phyloP scores from a whole-genome alignment of 1,140 invertebrate genomes.

The Amphibalanus amphitrite region DNA sequence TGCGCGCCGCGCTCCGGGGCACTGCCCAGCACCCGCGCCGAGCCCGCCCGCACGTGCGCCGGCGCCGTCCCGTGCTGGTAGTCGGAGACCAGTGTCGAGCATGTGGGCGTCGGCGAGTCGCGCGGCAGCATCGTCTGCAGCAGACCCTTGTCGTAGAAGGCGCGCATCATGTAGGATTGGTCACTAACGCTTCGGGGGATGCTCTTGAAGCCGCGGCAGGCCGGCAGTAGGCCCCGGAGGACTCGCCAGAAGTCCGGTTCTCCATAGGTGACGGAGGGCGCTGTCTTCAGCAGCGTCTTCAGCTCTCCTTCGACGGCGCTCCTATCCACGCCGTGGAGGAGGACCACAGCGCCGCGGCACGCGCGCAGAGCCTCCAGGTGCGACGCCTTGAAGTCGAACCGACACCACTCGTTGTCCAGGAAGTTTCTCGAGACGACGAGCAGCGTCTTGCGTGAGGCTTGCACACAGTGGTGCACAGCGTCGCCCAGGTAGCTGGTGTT shows the following conservation, averaged over 20 bases:
- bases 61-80: background rate
- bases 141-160: background rate
- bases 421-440: conserved; percentile 85
- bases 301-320: background rate
- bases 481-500: conserved; percentile 51
- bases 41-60: background rate
- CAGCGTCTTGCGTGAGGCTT: conserved; percentile 47
- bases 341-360: background rate
- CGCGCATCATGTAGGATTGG: background rate
- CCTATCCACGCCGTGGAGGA: background rate
- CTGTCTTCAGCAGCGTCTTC: background rate
- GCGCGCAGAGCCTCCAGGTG: conserved; percentile 20
- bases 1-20: background rate
- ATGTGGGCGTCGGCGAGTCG: background rate
- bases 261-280: background rate
- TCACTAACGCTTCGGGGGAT: background rate
- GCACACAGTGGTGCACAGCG: conserved; percentile 39
- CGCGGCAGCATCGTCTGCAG: background rate
- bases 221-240: background rate
- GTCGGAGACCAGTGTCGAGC: background rate
- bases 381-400: conserved; percentile 26
- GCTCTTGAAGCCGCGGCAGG: background rate
- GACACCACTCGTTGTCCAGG: conserved; percentile 39
- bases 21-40: no score
- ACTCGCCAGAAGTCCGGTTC: background rate